Conservation (phyloP, 2,888 invertebrate species). For the Incurvaria masculella region DNA sequence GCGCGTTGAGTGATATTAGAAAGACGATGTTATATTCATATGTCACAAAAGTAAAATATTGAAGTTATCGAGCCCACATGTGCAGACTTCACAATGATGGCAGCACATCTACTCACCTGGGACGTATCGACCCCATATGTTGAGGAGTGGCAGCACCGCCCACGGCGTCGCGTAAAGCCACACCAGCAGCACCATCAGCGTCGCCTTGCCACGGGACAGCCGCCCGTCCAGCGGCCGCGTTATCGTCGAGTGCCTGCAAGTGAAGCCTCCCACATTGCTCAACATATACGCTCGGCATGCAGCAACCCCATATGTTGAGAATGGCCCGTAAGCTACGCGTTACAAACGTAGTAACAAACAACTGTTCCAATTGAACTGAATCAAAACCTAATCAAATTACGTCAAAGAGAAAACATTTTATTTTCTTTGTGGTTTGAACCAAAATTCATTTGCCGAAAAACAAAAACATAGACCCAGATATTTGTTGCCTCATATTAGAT, state of each 20-base stretch:
- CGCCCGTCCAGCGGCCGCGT: slow-evolving; percentile 81
- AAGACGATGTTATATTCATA: not conserved
- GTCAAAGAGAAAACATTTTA: too few species aligned
- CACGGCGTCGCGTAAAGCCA: slow-evolving; percentile 82
- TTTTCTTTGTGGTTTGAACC: too few species aligned
- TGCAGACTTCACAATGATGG: too few species aligned
- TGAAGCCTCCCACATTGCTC: not conserved
- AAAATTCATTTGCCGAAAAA: too few species aligned
- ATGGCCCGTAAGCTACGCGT: not conserved
- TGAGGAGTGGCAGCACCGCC: slow-evolving; percentile 73
- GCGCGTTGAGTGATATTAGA: too few species aligned
- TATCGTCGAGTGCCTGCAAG: slow-evolving; percentile 61
- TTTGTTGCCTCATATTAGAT: too few species aligned
- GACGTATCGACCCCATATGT: slow-evolving; percentile 83
- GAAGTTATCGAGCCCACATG: not conserved
- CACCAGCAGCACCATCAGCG: slow-evolving; percentile 68
- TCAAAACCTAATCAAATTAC: too few species aligned
- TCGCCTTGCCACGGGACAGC: slow-evolving; percentile 73
- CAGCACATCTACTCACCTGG: slow-evolving; percentile 56
- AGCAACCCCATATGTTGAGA: not conserved
- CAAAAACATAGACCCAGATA: too few species aligned
- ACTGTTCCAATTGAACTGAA: too few species aligned
- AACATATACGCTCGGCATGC: not conserved
- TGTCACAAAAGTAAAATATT: not conserved
- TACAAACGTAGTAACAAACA: too few species aligned